These are phyloP conservation scores for Coreius guichenoti DNA, from an alignment of 2,797 vertebrate genomes.

Conservation along the genomic window DNA sequence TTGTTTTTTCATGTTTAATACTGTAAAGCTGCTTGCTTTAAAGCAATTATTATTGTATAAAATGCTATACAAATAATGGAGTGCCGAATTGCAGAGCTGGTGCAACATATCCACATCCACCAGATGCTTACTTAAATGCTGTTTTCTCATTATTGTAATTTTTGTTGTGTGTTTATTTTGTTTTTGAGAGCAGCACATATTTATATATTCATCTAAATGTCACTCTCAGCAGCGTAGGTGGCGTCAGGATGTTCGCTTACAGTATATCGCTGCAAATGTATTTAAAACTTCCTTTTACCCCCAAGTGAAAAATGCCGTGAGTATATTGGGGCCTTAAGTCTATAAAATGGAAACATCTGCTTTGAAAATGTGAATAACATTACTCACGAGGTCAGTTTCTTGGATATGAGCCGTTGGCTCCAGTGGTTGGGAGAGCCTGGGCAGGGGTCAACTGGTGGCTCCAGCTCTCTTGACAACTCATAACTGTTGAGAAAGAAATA, in stretches of 20 bases:
- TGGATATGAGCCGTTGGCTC: conserved; percentile 80
- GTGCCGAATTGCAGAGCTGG: background rate
- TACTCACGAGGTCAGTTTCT: conserved; percentile 85
- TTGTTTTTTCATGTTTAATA: background rate
- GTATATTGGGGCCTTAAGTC: background rate
- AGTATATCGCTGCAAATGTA: background rate
- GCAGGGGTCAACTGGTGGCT: conserved; percentile 86
- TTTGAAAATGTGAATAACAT: background rate
- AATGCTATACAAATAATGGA: background rate
- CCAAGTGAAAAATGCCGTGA: background rate
- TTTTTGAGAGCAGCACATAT: background rate
- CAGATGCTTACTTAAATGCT: background rate
- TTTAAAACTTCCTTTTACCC: background rate
- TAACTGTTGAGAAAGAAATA: conserved; percentile 75
- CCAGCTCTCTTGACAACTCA: conserved; percentile 83
- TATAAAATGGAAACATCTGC: background rate
- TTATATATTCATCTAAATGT: background rate
- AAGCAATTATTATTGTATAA: background rate
- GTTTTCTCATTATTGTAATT: background rate
- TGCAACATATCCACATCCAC: background rate
- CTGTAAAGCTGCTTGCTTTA: background rate
- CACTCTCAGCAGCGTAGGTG: no score
- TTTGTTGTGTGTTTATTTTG: background rate
- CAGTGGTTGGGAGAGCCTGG: conserved; percentile 81
- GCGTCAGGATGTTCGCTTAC: no score